Base-by-base conservation (phyloP, 2,888 invertebrate genomes). In the Drosophila helvetica region DNA sequence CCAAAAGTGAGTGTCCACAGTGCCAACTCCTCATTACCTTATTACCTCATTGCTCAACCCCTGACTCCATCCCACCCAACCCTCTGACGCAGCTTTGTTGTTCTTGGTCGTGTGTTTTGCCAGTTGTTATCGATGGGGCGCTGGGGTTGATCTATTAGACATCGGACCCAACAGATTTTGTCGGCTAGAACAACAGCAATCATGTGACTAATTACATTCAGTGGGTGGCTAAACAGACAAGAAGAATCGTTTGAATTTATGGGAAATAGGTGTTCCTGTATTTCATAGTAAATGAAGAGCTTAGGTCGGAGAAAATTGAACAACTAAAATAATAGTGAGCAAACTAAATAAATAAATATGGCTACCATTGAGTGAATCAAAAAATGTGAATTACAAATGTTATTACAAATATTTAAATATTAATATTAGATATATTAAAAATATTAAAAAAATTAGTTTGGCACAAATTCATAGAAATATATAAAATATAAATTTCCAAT, bases 1-100 rank as follows among this genome's bases (percentile, higher is more conserved):
- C 46, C 88, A 82, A 87, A 82, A 85, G 82, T 82, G 82, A 82
- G 82, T 82, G 81, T 86, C 70, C 63, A 74, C 74, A 42, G 57
- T 17, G 56, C 66, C 71, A 74, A 57, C 56, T 65, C 71, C 56
- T 19, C 3, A n/a, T n/a, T n/a, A n/a, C n/a, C n/a, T n/a, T n/a
- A n/a, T n/a, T n/a, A n/a, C 71, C 56, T 19, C 3, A 4, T 8
- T 6, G 47, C 38, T 22, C 52, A 1, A 25, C 15, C 38, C 15
- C 38, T n/a, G 15, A 17, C 5, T 9, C 47, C 30, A 4, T 0
- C 4, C 17, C 17, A 12, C n/a, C 17, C 17, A 2, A 57, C 18
- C 10, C 60, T 10, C 18, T 25, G 10, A 47, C 48, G 22, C 67
- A 67, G 65, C 43, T 68, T 48, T 68, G 47, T 56, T 66, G 48